Evolutionary conservation across 2,888 invertebrate species (phyloP).

Genomic region (Selenia dentaria): DNA sequence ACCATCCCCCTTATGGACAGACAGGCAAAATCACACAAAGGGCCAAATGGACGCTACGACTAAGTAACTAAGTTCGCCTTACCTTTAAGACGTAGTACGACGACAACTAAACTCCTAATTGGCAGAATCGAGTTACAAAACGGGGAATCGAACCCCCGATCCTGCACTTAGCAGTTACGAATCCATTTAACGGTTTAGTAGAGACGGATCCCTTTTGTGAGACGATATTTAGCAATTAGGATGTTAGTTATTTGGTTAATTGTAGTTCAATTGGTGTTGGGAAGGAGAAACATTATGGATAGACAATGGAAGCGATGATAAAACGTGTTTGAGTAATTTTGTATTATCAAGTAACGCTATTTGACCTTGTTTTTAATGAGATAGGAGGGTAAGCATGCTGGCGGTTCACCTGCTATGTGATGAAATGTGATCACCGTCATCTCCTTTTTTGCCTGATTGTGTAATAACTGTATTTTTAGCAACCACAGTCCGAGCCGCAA

Average conservation of each 20-base stretch:
- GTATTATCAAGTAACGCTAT: too few species aligned
- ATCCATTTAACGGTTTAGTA: constrained; percentile 84
- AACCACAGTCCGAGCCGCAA: too few species aligned
- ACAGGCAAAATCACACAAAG: constrained; percentile 42
- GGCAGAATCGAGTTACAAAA: constrained; percentile 80
- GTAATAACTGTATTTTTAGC: too few species aligned
- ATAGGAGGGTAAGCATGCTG: too few species aligned
- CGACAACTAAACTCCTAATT: constrained; percentile 81
- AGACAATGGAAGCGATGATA: too few species aligned
- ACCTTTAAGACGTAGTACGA: constrained; percentile 65
- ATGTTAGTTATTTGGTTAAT: constrained; percentile 53
- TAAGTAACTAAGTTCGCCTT: constrained; percentile 51
- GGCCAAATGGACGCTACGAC: constrained; percentile 50
- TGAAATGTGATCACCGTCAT: too few species aligned
- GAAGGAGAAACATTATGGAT: not conserved
- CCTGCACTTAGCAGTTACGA: constrained; percentile 73
- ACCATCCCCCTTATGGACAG: constrained; percentile 25
- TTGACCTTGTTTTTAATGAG: too few species aligned
- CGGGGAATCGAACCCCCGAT: constrained; percentile 81
- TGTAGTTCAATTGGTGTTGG: constrained; percentile 12
- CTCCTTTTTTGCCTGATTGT: too few species aligned
- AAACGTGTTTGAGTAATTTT: too few species aligned
- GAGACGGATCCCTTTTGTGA: constrained; percentile 73
- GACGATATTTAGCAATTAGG: constrained; percentile 79
- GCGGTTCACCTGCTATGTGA: too few species aligned